phyloP scores from a whole-genome alignment of 2,888 invertebrate genomes.

The Chromoteleia sp. region DNA sequence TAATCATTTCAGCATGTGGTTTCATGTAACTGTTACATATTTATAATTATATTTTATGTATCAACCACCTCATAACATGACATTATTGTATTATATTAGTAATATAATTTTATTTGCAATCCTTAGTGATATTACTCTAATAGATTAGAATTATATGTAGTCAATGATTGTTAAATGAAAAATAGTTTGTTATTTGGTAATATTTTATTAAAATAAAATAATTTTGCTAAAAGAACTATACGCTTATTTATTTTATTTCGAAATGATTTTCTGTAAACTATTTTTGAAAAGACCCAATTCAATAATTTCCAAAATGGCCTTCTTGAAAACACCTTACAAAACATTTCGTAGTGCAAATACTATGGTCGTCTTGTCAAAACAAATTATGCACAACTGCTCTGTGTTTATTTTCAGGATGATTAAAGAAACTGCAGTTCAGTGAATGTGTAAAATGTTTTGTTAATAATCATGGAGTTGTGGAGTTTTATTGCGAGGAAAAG shows the following conservation, averaged over 20 bases:
- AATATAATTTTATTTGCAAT: background rate
- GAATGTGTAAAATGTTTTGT: constrained; percentile 25
- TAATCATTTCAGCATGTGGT: background rate
- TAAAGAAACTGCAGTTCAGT: constrained; percentile 27
- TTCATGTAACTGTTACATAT: background rate
- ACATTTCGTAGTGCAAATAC: background rate
- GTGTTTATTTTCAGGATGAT: constrained; percentile 13
- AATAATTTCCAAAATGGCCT: background rate
- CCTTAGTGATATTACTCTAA: background rate
- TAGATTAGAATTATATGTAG: constrained; percentile 16
- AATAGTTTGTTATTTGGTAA: constrained; percentile 8
- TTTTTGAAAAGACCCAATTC: constrained; percentile 24
- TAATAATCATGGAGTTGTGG: background rate
- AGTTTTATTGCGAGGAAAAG: constrained; percentile 13
- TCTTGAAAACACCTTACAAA: background rate
- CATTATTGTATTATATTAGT: constrained; percentile 5
- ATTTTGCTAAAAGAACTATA: background rate
- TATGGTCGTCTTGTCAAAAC: background rate
- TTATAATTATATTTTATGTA: background rate
- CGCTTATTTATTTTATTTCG: constrained; percentile 5
- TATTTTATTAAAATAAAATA: constrained; percentile 15
- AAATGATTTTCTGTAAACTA: background rate
- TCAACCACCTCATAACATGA: background rate
- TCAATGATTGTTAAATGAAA: background rate
- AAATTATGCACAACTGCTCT: background rate